A percentile compares a stretch with the other conserved stretches of the same genome.
Conservation (phyloP, 2,113 vertebrate species). For the Tympanuchus pallidicinctus region DNA sequence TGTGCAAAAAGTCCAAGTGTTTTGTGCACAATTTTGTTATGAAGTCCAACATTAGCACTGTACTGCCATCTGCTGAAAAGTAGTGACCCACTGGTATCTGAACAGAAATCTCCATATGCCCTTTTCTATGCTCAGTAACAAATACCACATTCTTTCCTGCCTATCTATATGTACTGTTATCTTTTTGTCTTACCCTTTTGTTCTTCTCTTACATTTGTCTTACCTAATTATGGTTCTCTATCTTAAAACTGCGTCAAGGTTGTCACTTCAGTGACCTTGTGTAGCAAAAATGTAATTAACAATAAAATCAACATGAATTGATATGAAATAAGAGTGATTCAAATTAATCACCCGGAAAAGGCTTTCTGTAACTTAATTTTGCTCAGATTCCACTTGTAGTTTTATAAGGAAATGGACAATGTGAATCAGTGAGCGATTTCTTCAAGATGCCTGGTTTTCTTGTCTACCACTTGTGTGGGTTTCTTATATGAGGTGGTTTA, state of each 20-base stretch:
- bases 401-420: background rate
- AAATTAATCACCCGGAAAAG: background rate
- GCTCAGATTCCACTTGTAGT: background rate
- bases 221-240: background rate
- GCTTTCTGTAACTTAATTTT: background rate
- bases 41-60: conserved; percentile 46
- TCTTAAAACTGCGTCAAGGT: background rate
- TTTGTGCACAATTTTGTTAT: background rate
- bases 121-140: background rate
- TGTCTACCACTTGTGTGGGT: background rate
- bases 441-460: background rate
- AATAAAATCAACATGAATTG: background rate
- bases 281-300: background rate
- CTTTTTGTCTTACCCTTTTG: background rate
- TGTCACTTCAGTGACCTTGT: background rate
- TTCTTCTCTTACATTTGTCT: background rate
- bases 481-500: background rate
- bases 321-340: background rate
- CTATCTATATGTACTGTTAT: background rate
- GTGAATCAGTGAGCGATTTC: background rate
- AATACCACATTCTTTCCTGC: background rate
- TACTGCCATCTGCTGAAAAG: conserved; percentile 79
- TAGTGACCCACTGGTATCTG: background rate
- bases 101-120: background rate
- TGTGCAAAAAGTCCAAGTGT: background rate